These are phyloP conservation scores for Glossophaga mutica DNA, from an alignment of 2,797 vertebrate species.

Conservation along the genomic window DNA sequence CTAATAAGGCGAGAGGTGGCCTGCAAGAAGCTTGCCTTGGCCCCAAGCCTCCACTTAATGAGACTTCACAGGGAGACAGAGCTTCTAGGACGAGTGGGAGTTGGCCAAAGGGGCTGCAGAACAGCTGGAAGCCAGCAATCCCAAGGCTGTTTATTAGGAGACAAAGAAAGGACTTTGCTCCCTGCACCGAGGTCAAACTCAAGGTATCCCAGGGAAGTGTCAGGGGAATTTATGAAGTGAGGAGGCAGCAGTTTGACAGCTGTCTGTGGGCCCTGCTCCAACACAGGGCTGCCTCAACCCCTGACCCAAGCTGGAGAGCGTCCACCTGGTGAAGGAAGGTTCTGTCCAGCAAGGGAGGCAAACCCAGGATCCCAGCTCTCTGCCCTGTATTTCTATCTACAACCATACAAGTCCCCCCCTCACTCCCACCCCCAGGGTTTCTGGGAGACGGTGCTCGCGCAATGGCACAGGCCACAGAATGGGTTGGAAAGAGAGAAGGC, in stretches of 20 bases:
- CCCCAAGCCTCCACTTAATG: conserved; percentile 72
- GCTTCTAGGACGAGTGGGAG: conserved; percentile 34
- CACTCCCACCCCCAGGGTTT: background rate
- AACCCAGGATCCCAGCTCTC: background rate
- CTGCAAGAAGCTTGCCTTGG: conserved; percentile 32
- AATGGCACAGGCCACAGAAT: background rate
- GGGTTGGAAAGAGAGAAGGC: background rate
- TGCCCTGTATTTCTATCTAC: background rate
- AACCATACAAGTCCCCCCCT: fast-evolving
- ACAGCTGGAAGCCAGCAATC: conserved; percentile 68
- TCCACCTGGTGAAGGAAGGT: background rate
- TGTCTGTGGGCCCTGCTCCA: background rate
- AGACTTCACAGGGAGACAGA: conserved; percentile 71
- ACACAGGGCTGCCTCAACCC: background rate
- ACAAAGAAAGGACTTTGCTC: conserved; percentile 76
- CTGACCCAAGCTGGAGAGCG: background rate
- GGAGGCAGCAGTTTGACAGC: conserved; percentile 56
- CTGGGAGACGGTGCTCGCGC: background rate
- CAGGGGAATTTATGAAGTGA: conserved; percentile 71
- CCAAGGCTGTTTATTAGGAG: conserved; percentile 72
- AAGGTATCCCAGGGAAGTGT: conserved; percentile 66
- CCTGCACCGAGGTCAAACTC: conserved; percentile 68
- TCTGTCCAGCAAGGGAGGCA: background rate
- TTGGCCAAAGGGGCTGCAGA: background rate
- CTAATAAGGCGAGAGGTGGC: conserved; percentile 72